phyloP scores from a whole-genome alignment of 1,140 invertebrate genomes.

The Lanistes nyassanus region DNA sequence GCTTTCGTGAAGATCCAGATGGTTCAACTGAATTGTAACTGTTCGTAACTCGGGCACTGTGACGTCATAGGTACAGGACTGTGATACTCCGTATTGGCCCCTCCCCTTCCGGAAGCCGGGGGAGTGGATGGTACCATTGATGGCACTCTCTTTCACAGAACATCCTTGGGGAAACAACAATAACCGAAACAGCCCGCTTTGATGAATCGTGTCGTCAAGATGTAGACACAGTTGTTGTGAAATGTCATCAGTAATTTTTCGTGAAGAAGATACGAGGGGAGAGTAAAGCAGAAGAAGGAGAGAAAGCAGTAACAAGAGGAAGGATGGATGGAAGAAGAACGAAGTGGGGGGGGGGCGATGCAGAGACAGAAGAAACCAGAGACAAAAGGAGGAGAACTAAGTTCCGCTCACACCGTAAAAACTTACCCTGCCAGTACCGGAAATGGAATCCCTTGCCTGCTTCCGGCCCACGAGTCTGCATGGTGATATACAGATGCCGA shows the following conservation, averaged over 20 bases:
- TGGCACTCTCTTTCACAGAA: neutral
- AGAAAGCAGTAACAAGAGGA: neutral
- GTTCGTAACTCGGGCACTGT: neutral
- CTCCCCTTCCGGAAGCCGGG: conserved; percentile 5
- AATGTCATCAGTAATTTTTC: too few relatives aligned
- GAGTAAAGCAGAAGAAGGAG: neutral
- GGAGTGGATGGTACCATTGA: neutral
- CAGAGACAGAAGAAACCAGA: too few relatives aligned
- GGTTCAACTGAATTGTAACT: neutral
- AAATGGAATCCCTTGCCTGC: conserved; percentile 13
- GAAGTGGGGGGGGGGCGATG: too few relatives aligned
- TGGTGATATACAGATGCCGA: conserved; percentile 3
- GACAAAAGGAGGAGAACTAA: too few relatives aligned
- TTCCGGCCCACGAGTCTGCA: conserved; percentile 1
- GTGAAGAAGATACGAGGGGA: neutral
- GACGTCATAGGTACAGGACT: conserved; percentile 16
- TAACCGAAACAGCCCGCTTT: neutral
- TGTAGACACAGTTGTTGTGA: neutral
- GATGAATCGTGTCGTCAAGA: neutral
- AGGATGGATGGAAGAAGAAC: too few relatives aligned
- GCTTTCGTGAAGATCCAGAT: neutral
- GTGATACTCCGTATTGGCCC: neutral
- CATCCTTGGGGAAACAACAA: conserved; percentile 6
- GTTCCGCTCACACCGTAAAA: too few relatives aligned
- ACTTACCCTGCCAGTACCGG: conserved; percentile 13